phyloP scores from a whole-genome alignment of 2,797 vertebrate genomes.

The Odontamblyopus lacepedii region DNA sequence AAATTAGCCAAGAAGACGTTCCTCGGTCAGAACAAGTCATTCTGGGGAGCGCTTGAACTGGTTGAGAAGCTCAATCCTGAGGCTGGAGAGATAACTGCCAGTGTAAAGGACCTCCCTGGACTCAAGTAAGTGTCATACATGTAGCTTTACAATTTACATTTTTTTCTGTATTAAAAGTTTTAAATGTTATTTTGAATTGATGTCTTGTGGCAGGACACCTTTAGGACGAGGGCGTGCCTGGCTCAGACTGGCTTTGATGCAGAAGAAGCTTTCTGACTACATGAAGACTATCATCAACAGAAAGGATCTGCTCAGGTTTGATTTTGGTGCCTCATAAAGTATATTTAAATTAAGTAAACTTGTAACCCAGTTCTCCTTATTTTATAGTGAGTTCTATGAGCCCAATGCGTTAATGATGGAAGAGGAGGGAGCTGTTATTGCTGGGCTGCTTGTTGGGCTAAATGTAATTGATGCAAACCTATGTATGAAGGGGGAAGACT shows the following conservation, averaged over 20 bases:
- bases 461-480: slow-evolving; percentile 99
- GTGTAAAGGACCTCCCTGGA: slow-evolving; percentile 96
- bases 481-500: slow-evolving; percentile 98
- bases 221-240: slow-evolving; percentile 95
- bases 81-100: slow-evolving; percentile 96
- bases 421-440: slow-evolving; percentile 97
- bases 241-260: slow-evolving; percentile 97
- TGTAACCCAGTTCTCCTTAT: not conserved
- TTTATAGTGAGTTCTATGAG: slow-evolving; percentile 92
- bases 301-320: slow-evolving; percentile 92
- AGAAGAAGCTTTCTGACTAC: slow-evolving; percentile 99
- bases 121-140: slow-evolving; percentile 84
- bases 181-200: not conserved
- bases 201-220: slow-evolving; percentile 82
- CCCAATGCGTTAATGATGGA: slow-evolving; percentile 98
- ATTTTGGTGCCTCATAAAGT: not conserved
- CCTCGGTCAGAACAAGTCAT: slow-evolving; percentile 98
- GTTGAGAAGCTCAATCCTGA: slow-evolving; percentile 98
- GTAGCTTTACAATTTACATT: not conserved
- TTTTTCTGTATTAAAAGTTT: not conserved
- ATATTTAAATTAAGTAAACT: not conserved
- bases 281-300: slow-evolving; percentile 99
- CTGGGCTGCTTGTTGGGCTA: slow-evolving; percentile 92
- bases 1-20: slow-evolving; percentile 94
- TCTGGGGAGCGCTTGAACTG: slow-evolving; percentile 96